Evolutionary conservation across 2,888 invertebrate species (phyloP).

Genomic region (Chelonus formosanus): DNA sequence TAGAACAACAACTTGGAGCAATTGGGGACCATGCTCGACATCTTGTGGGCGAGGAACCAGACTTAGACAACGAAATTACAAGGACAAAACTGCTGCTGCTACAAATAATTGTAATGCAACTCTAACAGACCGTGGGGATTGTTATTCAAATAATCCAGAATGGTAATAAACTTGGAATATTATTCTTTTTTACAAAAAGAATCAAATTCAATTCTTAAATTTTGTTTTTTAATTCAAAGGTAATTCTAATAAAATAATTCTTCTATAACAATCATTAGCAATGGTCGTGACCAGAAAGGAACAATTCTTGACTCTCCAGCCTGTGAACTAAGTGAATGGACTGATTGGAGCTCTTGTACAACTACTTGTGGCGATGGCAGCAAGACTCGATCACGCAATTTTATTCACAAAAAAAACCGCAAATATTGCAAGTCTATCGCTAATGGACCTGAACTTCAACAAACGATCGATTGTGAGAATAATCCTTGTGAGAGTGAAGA

Average conservation of each 20-base stretch:
- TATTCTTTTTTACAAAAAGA: neutral
- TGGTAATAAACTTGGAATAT: constrained; percentile 48
- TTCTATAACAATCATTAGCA: constrained; percentile 16
- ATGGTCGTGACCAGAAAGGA: constrained; percentile 32
- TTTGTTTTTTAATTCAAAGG: too few relatives aligned
- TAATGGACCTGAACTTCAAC: constrained; percentile 48
- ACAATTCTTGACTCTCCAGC: constrained; percentile 54
- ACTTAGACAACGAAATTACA: constrained; percentile 79
- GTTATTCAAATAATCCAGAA: constrained; percentile 46
- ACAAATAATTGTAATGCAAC: constrained; percentile 71
- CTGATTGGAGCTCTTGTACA: constrained; percentile 83
- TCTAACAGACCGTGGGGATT: constrained; percentile 50
- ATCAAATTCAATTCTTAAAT: too few relatives aligned
- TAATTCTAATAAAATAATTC: too few relatives aligned
- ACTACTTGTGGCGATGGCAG: constrained; percentile 89
- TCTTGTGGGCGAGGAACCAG: constrained; percentile 88
- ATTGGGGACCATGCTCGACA: constrained; percentile 85
- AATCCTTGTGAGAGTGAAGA: constrained; percentile 50
- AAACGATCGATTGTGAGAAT: constrained; percentile 53
- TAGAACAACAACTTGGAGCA: constrained; percentile 76
- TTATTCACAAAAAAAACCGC: constrained; percentile 66
- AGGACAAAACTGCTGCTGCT: constrained; percentile 66
- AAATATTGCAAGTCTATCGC: constrained; percentile 52
- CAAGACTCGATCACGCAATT: constrained; percentile 78
- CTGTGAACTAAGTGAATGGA: constrained; percentile 80